Evolutionary conservation across 2,888 invertebrate species (phyloP).

Genomic region (Lasioglossum vierecki): DNA sequence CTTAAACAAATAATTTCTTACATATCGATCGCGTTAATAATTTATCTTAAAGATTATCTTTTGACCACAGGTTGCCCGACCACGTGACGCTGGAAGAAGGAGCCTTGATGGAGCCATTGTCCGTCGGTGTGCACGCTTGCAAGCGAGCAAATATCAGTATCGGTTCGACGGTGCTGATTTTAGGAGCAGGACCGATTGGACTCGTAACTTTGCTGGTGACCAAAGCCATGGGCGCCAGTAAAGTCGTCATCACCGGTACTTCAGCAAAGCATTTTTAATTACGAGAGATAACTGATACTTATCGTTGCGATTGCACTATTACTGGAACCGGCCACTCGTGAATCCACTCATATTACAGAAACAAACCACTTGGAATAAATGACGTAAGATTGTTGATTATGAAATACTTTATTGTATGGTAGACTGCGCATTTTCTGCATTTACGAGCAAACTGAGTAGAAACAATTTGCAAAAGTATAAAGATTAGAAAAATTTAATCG

Average conservation of each 20-base stretch:
- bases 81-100: slow-evolving; percentile 96
- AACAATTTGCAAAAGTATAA: background rate
- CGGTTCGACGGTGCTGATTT: slow-evolving; percentile 89
- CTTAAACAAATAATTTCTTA: background rate
- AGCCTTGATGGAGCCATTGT: slow-evolving; percentile 95
- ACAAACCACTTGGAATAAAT: background rate
- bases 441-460: background rate
- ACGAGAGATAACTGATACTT: background rate
- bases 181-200: slow-evolving; percentile 96
- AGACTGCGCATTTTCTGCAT: background rate
- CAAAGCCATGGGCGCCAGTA: slow-evolving; percentile 93
- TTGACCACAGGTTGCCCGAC: slow-evolving; percentile 91
- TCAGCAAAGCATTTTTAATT: background rate
- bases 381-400: background rate
- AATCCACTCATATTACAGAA: background rate
- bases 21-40: background rate
- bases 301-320: background rate
- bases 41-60: background rate
- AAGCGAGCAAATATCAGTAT: slow-evolving; percentile 91
- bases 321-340: background rate
- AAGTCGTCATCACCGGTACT: slow-evolving; percentile 91
- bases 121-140: slow-evolving; percentile 97
- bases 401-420: background rate
- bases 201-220: slow-evolving; percentile 92
- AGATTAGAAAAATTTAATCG: background rate